Conservation (phyloP, 35 echinoderm and acorn worm species). For the Heliocidaris erythrogramma region DNA sequence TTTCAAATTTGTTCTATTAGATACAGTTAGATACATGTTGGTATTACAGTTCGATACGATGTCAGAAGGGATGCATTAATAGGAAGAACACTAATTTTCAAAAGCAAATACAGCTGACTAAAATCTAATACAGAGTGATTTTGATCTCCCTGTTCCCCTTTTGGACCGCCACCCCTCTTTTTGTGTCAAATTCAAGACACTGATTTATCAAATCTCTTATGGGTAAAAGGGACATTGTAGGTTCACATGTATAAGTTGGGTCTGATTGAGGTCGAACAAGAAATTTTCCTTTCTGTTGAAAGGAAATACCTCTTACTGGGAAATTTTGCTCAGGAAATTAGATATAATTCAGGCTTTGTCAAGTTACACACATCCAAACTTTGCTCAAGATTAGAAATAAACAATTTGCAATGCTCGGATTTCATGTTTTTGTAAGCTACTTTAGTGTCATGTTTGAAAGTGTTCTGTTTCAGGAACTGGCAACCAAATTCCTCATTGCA, state of each 20-base stretch:
- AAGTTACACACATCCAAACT: neutral
- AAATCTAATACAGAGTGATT: too few relatives aligned
- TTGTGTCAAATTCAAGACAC: too few relatives aligned
- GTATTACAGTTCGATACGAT: too few relatives aligned
- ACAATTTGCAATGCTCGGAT: neutral
- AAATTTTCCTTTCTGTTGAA: neutral
- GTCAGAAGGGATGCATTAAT: too few relatives aligned
- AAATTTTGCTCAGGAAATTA: conserved; percentile 12
- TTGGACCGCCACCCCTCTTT: too few relatives aligned
- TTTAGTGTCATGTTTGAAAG: neutral
- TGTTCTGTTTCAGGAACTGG: neutral
- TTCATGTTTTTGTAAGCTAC: neutral
- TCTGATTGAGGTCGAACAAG: neutral
- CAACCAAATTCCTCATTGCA: neutral
- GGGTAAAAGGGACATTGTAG: neutral
- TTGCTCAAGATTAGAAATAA: neutral
- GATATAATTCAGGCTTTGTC: neutral
- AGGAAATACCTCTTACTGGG: neutral
- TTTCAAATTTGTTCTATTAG: too few relatives aligned
- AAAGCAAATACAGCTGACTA: too few relatives aligned
- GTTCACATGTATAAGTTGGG: neutral
- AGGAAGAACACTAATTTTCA: too few relatives aligned
- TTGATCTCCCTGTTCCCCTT: too few relatives aligned
- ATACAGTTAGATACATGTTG: too few relatives aligned
- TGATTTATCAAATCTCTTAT: too few relatives aligned